A percentile compares a stretch with the other conserved stretches of the same genome.
Evolutionary conservation across 1,140 invertebrate species (phyloP).

Genomic region (Drosophila kanapiae): DNA sequence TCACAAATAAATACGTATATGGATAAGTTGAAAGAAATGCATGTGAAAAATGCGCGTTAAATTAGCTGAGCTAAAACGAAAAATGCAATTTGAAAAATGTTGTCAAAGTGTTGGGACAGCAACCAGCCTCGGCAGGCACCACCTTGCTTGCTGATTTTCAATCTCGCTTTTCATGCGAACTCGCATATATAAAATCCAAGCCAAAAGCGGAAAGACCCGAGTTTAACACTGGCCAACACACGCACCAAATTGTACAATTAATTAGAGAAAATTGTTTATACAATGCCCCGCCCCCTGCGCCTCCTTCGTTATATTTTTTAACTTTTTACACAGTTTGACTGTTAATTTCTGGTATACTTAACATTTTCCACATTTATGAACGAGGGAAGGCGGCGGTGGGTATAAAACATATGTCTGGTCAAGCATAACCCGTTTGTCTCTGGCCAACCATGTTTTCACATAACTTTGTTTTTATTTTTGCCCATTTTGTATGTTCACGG

Average conservation of each 20-base stretch:
- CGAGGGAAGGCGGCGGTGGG: neutral
- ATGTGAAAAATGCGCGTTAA: slow-evolving; percentile 67
- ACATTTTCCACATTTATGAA: slow-evolving; percentile 73
- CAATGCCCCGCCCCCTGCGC: slow-evolving; percentile 12
- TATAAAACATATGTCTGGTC: slow-evolving; percentile 14
- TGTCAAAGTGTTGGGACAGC: slow-evolving; percentile 58
- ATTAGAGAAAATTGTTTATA: slow-evolving; percentile 80
- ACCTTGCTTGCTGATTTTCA: slow-evolving; percentile 20
- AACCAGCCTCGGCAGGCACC: slow-evolving; percentile 22
- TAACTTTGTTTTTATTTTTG: slow-evolving; percentile 55
- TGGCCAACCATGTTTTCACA: slow-evolving; percentile 67
- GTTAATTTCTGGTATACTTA: slow-evolving; percentile 81
- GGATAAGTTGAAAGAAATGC: slow-evolving; percentile 38
- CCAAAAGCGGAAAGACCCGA: slow-evolving; percentile 72
- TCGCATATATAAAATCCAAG: slow-evolving; percentile 10
- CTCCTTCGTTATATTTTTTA: slow-evolving; percentile 26
- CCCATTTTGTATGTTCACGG: slow-evolving; percentile 49
- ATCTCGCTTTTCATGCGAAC: slow-evolving; percentile 39
- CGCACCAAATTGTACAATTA: slow-evolving; percentile 63
- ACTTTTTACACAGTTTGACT: slow-evolving; percentile 34
- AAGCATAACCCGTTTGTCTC: slow-evolving; percentile 67
- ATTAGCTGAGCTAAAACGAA: slow-evolving; percentile 49
- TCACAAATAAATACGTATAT: slow-evolving; percentile 59
- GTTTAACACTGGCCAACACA: slow-evolving; percentile 17
- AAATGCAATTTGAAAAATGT: slow-evolving; percentile 73